Evolutionary conservation across 2,888 invertebrate genomes (phyloP), one percentile per base, ranked within the genome.

Genomic region (Spisula subtruncata): DNA sequence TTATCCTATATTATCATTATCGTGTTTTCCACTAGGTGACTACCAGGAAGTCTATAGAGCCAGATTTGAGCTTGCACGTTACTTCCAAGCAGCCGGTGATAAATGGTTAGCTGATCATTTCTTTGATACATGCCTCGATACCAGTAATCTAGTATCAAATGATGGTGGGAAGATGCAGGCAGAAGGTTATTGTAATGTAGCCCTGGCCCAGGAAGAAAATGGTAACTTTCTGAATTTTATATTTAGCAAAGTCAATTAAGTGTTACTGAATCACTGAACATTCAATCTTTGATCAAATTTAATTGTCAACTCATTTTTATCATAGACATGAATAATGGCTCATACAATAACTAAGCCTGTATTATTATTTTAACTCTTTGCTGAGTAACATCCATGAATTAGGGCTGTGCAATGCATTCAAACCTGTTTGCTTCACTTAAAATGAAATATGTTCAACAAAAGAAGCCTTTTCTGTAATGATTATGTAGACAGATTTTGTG

Each of bases 21-120:
- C 0, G 12, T 75, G 16, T 75, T 75, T 32, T 14, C 32, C n/a
- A 25, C 12, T 93, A 96, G 96, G 94, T 84, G 94, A 96, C 84
- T 96, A 90, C 86, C 89, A 89, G 25, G 94, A 94, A 32, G 96
- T 96, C 20, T 96, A 96, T 92, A 92, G 94, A 85, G 94, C 94
- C 35, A 93, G 96, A 80, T 95, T 92, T 88, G 93, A 95, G 79
- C 93, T 97, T 71, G 97, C 96, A n/a, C 86, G 94, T 41, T 96
- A 94, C 89, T 97, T 97, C 91, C 95, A 95, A 85, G 92, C 93
- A 29, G 93, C 94, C 10, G 95, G 94, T 41, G 96, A 97, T 93
- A 96, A 96, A 91, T 96, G 96, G 96, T 91, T 97, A 83, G 90
- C 96, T 6, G 96, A 97, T 88, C 96, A 96, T 93, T 96, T 96